Percentiles rank a stretch among this genome's conserved stretches.
Evolutionary conservation across 2,113 vertebrate species (phyloP).

Genomic region (Dermatemys mawii): DNA sequence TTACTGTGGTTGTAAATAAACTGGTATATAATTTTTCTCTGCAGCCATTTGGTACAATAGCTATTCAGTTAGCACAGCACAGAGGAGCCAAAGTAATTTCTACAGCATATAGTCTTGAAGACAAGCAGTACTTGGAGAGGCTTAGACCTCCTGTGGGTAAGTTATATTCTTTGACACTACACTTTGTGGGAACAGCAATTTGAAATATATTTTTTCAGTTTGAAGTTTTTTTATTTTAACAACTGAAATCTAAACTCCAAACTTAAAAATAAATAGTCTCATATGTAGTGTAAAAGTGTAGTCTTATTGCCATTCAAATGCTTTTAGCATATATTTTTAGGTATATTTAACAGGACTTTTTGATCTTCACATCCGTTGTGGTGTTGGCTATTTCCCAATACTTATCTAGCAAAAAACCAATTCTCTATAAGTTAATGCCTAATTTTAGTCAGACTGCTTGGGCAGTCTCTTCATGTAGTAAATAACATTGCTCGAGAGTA

Average conservation of each 20-base stretch:
- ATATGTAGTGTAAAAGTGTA: neutral
- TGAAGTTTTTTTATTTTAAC: neutral
- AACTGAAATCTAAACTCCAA: neutral
- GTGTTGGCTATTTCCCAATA: neutral
- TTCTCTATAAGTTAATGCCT: neutral
- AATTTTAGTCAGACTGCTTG: neutral
- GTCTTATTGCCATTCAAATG: neutral
- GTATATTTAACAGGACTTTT: neutral
- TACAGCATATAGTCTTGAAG: constrained; percentile 84
- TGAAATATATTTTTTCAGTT: neutral
- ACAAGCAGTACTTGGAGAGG: constrained; percentile 89
- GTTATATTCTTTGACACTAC: constrained; percentile 22
- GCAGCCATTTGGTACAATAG: constrained; percentile 90
- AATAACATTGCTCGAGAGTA: neutral
- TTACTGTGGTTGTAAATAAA: neutral
- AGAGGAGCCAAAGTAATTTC: constrained; percentile 91
- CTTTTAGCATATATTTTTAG: neutral
- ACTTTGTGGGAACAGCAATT: neutral
- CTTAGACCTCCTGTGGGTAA: constrained; percentile 86
- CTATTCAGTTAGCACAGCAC: constrained; percentile 92
- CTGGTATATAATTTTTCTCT: neutral
- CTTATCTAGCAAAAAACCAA: neutral
- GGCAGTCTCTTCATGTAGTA: neutral
- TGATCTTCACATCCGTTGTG: neutral
- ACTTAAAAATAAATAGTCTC: neutral